phyloP scores from a whole-genome alignment of 2,797 vertebrate species.

The Cryptoprocta ferox region DNA sequence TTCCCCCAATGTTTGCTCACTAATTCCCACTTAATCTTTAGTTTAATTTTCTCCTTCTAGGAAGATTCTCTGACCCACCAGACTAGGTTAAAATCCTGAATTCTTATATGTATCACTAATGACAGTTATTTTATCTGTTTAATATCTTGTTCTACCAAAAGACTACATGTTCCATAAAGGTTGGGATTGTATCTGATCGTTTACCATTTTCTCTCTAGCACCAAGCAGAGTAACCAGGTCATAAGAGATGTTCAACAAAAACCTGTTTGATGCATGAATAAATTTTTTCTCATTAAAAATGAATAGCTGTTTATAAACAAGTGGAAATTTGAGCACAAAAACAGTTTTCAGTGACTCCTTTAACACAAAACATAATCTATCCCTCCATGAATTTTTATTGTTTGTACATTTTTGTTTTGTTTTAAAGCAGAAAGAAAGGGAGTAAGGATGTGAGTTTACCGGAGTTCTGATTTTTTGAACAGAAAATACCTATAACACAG shows the following conservation, averaged over 20 bases:
- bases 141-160: background rate
- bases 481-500: background rate
- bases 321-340: background rate
- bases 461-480: background rate
- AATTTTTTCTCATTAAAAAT: background rate
- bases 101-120: background rate
- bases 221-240: background rate
- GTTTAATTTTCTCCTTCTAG: background rate
- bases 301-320: background rate
- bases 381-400: background rate
- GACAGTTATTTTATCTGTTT: background rate
- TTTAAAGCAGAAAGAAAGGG: background rate
- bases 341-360: background rate
- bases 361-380: background rate
- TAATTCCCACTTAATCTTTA: conserved; percentile 11
- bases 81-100: background rate
- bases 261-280: background rate
- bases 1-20: background rate
- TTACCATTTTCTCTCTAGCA: background rate
- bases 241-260: background rate
- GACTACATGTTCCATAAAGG: background rate
- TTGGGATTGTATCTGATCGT: background rate
- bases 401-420: background rate
- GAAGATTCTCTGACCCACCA: background rate
- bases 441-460: background rate